Conservation (phyloP, 2,888 invertebrate genomes). For the Oconnorella tubifera region DNA sequence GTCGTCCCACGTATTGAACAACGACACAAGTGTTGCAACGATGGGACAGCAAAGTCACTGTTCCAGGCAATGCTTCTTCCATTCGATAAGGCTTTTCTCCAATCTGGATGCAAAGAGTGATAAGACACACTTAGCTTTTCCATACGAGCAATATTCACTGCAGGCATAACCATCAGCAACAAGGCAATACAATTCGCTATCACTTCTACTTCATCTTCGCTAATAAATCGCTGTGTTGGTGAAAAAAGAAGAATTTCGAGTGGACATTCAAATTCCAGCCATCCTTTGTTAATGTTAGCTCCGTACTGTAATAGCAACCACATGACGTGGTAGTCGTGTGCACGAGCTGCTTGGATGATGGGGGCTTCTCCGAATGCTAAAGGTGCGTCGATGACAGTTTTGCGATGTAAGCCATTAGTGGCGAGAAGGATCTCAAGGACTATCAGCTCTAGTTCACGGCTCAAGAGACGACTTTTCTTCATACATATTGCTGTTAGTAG, state of each 20-base stretch:
- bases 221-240: not conserved
- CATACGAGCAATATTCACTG: not conserved
- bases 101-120: slow-evolving; percentile 10
- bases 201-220: not conserved
- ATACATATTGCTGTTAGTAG: not conserved
- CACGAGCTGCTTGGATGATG: slow-evolving; percentile 13
- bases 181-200: not conserved
- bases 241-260: slow-evolving; percentile 14
- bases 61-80: slow-evolving; percentile 9
- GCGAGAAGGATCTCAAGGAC: slow-evolving; percentile 12
- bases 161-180: slow-evolving; percentile 8
- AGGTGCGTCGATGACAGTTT: not conserved
- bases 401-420: slow-evolving; percentile 8
- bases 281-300: slow-evolving; percentile 8
- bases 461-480: not conserved
- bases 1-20: slow-evolving; percentile 2
- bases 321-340: slow-evolving; percentile 10
- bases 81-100: slow-evolving; percentile 1
- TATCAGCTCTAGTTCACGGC: slow-evolving; percentile 2
- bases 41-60: not conserved
- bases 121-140: not conserved
- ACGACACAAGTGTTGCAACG: slow-evolving; percentile 9
- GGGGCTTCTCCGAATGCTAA: slow-evolving; percentile 13
- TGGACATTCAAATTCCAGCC: slow-evolving; percentile 5
- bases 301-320: slow-evolving; percentile 7